Percentiles rank a stretch among this genome's conserved stretches.
Conservation (phyloP, 2,797 vertebrate species). For the Rhabdomys pumilio region DNA sequence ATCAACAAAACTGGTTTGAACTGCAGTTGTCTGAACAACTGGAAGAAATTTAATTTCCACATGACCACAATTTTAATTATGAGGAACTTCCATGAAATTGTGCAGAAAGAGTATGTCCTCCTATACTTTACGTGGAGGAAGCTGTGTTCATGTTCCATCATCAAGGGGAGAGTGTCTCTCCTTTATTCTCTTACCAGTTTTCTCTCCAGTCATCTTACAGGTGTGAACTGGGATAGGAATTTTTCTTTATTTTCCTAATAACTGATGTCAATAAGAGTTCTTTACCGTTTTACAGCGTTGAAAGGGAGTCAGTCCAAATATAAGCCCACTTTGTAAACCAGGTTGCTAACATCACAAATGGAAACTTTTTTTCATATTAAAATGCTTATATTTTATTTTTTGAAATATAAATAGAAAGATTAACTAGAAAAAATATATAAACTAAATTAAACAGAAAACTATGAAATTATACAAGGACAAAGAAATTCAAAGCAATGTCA, state of each 20-base stretch:
- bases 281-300: neutral
- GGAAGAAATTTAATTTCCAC: neutral
- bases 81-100: neutral
- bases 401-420: neutral
- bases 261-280: neutral
- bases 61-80: constrained; percentile 2
- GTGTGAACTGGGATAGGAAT: neutral
- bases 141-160: neutral
- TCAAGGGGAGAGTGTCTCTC: neutral
- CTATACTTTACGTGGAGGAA: neutral
- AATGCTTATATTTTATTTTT: neutral
- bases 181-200: neutral
- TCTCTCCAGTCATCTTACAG: neutral
- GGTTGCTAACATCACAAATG: neutral
- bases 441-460: neutral
- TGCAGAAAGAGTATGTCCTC: neutral
- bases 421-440: neutral
- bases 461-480: neutral
- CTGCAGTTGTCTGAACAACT: neutral
- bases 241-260: neutral
- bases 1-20: neutral
- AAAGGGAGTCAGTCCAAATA: neutral
- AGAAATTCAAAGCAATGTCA: neutral
- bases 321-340: neutral
- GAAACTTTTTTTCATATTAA: neutral